These are phyloP conservation scores for Acrobeloides nanus DNA, from an alignment of 2,888 invertebrate genomes.

Conservation along the genomic window DNA sequence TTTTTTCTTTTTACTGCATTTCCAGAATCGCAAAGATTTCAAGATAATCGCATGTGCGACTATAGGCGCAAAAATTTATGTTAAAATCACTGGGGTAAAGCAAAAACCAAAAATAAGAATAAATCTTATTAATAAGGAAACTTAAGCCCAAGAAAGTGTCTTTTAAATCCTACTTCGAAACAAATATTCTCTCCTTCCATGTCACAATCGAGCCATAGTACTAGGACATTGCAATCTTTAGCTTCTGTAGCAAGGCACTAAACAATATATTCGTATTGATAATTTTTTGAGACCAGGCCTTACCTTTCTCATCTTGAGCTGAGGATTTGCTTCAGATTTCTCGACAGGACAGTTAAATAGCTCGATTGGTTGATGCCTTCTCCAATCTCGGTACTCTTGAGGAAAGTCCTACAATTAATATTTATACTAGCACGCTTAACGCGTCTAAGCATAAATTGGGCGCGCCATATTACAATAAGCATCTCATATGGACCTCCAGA, in stretches of 20 bases:
- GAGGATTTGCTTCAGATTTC: constrained; percentile 89
- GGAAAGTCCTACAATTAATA: constrained; percentile 72
- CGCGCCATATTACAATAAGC: background rate
- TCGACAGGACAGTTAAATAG: constrained; percentile 83
- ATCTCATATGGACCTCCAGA: no score
- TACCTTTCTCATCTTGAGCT: constrained; percentile 80
- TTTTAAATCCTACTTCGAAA: constrained; percentile 47
- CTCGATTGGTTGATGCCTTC: constrained; percentile 88
- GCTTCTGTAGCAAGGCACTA: constrained; percentile 54
- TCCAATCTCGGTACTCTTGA: constrained; percentile 89
- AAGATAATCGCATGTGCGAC: no score
- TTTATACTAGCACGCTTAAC: no score
- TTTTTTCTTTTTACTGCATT: no score
- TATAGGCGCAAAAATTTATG: no score
- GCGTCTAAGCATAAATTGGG: background rate
- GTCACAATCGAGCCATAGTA: constrained; percentile 98
- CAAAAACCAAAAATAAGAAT: no score
- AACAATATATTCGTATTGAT: constrained; percentile 7
- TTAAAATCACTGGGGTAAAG: no score
- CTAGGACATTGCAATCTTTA: constrained; percentile 74
- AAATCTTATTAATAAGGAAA: no score
- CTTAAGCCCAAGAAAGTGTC: no score
- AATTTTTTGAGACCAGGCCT: constrained; percentile 55
- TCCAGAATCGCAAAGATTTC: no score
- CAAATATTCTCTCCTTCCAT: constrained; percentile 99